phyloP scores from a whole-genome alignment of 1,140 invertebrate genomes.

The Caerostris darwini region DNA sequence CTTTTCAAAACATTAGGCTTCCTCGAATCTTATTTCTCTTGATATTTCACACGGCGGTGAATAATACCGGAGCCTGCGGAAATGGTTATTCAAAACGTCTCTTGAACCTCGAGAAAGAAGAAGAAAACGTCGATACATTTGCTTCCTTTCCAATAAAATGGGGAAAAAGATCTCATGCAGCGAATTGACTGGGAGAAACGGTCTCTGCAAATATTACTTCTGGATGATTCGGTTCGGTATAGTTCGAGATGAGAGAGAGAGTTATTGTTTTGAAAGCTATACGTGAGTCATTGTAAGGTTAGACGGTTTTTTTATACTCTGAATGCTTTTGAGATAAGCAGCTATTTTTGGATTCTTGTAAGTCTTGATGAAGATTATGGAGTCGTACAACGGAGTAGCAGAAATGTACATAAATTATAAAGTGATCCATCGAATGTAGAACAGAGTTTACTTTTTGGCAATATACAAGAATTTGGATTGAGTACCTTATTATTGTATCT shows the following conservation, averaged over 20 bases:
- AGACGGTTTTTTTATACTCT: too few relatives aligned
- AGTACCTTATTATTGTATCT: too few relatives aligned
- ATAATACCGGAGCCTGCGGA: slow-evolving; percentile 1
- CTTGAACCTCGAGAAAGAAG: not conserved
- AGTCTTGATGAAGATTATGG: too few relatives aligned
- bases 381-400: too few relatives aligned
- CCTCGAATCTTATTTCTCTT: not conserved
- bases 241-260: not conserved
- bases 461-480: too few relatives aligned
- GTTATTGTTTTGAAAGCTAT: too few relatives aligned
- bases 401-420: too few relatives aligned
- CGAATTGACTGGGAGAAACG: not conserved
- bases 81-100: slow-evolving; percentile 3
- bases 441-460: too few relatives aligned
- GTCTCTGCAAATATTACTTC: not conserved
- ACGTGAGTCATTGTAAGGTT: too few relatives aligned
- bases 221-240: slow-evolving; percentile 3
- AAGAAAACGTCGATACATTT: not conserved
- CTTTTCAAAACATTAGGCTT: slow-evolving; percentile 37
- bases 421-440: too few relatives aligned
- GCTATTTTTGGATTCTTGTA: too few relatives aligned
- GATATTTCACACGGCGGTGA: slow-evolving; percentile 15
- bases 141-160: not conserved
- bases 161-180: not conserved
- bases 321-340: too few relatives aligned